A percentile compares a stretch with the other conserved stretches of the same genome.
phyloP scores from a whole-genome alignment of 92 coral and sea anemone species.

The Phenganax stokvisi region DNA sequence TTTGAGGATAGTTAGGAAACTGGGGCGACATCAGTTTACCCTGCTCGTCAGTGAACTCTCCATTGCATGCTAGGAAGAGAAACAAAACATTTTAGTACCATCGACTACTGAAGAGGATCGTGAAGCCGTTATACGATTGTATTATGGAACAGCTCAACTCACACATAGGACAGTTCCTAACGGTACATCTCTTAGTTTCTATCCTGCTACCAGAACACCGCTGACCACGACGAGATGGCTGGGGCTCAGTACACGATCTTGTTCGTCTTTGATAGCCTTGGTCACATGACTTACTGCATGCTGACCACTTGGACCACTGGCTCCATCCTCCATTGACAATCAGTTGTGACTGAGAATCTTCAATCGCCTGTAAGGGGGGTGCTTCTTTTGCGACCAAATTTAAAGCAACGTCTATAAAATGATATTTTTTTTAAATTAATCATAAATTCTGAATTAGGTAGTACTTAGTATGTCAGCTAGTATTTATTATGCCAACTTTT shows the following conservation, averaged over 20 bases:
- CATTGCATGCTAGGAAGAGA: constrained; percentile 55
- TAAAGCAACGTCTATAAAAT: neutral
- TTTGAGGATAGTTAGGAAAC: constrained; percentile 56
- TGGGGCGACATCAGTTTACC: constrained; percentile 68
- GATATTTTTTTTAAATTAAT: neutral
- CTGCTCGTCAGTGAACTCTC: constrained; percentile 40
- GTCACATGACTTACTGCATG: constrained; percentile 37
- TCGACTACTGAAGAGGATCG: no score
- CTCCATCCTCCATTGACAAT: constrained; percentile 47
- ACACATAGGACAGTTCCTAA: constrained; percentile 15
- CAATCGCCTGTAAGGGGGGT: neutral
- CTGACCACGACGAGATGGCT: constrained; percentile 32
- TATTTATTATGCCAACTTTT: neutral
- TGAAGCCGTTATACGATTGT: neutral
- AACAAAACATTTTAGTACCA: neutral
- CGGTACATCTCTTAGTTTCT: constrained; percentile 2
- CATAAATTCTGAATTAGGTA: no score
- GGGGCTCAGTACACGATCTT: constrained; percentile 44
- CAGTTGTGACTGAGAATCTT: constrained; percentile 1
- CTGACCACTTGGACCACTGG: constrained; percentile 36
- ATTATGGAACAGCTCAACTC: neutral
- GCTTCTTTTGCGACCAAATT: neutral
- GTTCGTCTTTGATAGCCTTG: constrained; percentile 30
- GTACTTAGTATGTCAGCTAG: neutral
- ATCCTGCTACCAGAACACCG: constrained; percentile 22